These are phyloP conservation scores for Acanthosepion pharaonis DNA, from an alignment of 2,888 invertebrate species.

Conservation along the genomic window DNA sequence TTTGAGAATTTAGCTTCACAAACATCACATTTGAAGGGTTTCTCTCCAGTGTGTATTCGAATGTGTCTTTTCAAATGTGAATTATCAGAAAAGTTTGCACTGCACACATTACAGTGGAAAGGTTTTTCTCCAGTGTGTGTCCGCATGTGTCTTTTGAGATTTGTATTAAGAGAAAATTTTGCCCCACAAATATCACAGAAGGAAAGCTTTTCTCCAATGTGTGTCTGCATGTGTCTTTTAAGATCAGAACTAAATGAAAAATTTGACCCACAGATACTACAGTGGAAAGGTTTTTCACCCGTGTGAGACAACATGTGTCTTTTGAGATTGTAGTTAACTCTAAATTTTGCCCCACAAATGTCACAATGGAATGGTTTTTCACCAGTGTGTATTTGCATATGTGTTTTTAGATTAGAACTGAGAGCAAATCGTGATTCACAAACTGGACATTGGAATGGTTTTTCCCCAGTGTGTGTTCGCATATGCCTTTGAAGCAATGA, in stretches of 20 bases:
- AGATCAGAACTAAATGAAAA: conserved; percentile 4
- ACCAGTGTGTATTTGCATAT: conserved; percentile 74
- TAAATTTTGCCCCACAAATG: conserved; percentile 60
- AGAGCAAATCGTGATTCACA: background rate
- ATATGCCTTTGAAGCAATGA: background rate
- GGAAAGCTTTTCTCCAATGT: background rate
- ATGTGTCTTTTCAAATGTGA: conserved; percentile 24
- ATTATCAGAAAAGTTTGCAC: background rate
- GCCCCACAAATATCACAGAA: conserved; percentile 4
- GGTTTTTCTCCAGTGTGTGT: conserved; percentile 36
- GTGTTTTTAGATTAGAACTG: conserved; percentile 71
- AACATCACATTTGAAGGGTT: conserved; percentile 5
- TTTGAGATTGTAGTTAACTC: background rate
- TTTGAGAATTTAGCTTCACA: background rate
- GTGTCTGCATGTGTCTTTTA: background rate
- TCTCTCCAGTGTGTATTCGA: background rate
- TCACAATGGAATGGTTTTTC: conserved; percentile 73
- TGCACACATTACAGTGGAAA: background rate
- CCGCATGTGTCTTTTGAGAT: background rate
- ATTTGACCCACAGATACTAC: background rate
- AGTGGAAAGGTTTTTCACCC: conserved; percentile 33
- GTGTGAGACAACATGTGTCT: background rate
- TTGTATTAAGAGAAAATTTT: background rate
- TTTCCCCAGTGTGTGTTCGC: conserved; percentile 35
- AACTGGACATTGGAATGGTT: background rate